Base-by-base conservation (phyloP, 2,888 invertebrate species). In the Trachelus troglodyta region DNA sequence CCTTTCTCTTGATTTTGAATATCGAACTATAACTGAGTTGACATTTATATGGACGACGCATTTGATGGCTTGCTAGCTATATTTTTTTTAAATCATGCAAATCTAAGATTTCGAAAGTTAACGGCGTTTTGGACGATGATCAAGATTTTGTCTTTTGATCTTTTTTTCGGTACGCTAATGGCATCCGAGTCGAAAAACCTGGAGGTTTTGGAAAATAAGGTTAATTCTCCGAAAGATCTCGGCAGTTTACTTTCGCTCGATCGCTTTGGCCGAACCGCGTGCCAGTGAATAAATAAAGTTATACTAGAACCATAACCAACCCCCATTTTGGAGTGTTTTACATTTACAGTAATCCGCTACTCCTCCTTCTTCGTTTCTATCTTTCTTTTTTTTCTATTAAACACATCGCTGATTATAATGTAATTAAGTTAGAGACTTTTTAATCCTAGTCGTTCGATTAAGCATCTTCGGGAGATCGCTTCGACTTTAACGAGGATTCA, bases 221-320 rank as follows among this genome's bases (percentile, higher is more conserved):
- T 73, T 11, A 33, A 75, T 69, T 23, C 68, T 31, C 33, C 74
- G 69, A 73, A 69, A 77, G 77, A 74, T 77, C 77, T 74, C 23
- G 56, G 9, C 56, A 23, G 23, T 56, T 40, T 40, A 40, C 15
- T 40, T 56, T 23, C 23, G 23, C 56, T 23, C 56, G 56, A 56
- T 56, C 23, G 23, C 23, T 56, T 78, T 75, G 76, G 79, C 81
- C 77, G 71, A 76, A 80, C 77, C 81, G 81, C 79, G 79, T 82
- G 77, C 78, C 79, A 78, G 74, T 83, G 83, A 84, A 86, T 85
- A 86, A 86, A 85, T 85, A 84, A 79, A 79, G 78, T 84, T 84
- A 56, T 56, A 81, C 82, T 83, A 79, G 77, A 76, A 80, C 80
- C 79, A 80, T 68, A 77, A 77, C 74, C 77, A 69, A 73, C 71